Evolutionary conservation across 2,113 vertebrate genomes (phyloP).

Genomic region (Mystacornis crossleyi): DNA sequence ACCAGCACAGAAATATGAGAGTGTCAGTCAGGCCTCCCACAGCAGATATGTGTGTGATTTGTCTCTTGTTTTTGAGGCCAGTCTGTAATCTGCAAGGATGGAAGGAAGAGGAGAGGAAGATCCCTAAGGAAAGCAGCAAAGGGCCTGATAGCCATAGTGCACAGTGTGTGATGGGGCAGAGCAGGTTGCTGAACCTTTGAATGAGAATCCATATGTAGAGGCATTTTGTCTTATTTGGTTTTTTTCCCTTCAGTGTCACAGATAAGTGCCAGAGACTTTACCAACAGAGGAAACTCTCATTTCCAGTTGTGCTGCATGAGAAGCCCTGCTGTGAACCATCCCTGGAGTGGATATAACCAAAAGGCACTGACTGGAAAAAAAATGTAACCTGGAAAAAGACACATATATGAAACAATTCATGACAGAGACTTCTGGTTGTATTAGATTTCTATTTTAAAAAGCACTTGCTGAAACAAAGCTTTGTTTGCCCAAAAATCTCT

Average conservation of each 20-base stretch:
- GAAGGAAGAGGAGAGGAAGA: neutral
- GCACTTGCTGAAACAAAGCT: neutral
- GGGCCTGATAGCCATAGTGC: neutral
- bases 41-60: fast-evolving
- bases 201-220: neutral
- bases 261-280: neutral
- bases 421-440: neutral
- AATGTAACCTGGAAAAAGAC: neutral
- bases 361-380: neutral
- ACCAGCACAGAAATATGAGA: neutral
- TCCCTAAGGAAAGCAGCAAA: neutral
- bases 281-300: neutral
- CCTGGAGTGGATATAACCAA: neutral
- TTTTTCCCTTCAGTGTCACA: neutral
- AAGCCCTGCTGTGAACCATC: neutral
- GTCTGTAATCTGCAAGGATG: neutral
- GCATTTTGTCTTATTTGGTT: neutral
- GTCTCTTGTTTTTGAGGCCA: neutral
- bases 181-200: neutral
- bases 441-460: neutral
- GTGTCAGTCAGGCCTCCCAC: neutral
- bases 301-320: neutral
- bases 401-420: fast-evolving
- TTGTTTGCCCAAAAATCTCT: neutral
- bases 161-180: neutral